These are phyloP conservation scores for Andrena fulva DNA, from an alignment of 2,888 invertebrate species.

Conservation along the genomic window DNA sequence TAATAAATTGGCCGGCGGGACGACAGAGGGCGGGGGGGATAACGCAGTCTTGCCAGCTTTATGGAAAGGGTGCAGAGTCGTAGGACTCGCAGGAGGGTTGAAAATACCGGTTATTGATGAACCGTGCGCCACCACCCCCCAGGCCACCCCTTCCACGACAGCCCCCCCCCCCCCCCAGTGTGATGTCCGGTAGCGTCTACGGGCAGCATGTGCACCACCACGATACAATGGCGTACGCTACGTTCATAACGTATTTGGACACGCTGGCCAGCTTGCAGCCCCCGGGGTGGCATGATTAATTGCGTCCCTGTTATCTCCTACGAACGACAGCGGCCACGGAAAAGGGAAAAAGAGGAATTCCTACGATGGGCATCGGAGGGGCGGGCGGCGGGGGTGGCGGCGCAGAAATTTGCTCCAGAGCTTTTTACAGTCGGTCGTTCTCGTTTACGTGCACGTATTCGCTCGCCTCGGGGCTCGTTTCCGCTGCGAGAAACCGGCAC, in stretches of 20 bases:
- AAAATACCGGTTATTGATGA: conserved; percentile 73
- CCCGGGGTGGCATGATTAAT: conserved; percentile 61
- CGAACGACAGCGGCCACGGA: conserved; percentile 30
- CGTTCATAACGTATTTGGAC: conserved; percentile 65
- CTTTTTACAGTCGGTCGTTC: background rate
- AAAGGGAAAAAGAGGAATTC: conserved; percentile 22
- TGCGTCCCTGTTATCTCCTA: conserved; percentile 51
- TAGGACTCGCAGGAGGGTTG: conserved; percentile 49
- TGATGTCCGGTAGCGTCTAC: conserved; percentile 52
- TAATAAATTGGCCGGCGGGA: conserved; percentile 67
- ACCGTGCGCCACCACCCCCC: conserved; percentile 52
- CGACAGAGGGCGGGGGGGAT: conserved; percentile 16
- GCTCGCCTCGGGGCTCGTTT: background rate
- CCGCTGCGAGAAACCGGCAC: background rate
- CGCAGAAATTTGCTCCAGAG: conserved; percentile 8
- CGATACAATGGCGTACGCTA: conserved; percentile 62
- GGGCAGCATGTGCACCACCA: conserved; percentile 43
- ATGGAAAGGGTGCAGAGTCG: conserved; percentile 54
- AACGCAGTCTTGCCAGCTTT: conserved; percentile 67
- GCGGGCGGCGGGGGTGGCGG: background rate
- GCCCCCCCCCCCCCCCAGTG: conserved; percentile 15
- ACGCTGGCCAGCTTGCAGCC: conserved; percentile 46
- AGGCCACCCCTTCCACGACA: conserved; percentile 27
- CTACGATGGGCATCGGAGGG: background rate
- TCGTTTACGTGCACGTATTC: background rate